Percentiles rank a stretch among this genome's conserved stretches.
These are phyloP conservation scores for Petrocephalus zakoni DNA, from an alignment of 2,113 vertebrate species.

Conservation along the genomic window DNA sequence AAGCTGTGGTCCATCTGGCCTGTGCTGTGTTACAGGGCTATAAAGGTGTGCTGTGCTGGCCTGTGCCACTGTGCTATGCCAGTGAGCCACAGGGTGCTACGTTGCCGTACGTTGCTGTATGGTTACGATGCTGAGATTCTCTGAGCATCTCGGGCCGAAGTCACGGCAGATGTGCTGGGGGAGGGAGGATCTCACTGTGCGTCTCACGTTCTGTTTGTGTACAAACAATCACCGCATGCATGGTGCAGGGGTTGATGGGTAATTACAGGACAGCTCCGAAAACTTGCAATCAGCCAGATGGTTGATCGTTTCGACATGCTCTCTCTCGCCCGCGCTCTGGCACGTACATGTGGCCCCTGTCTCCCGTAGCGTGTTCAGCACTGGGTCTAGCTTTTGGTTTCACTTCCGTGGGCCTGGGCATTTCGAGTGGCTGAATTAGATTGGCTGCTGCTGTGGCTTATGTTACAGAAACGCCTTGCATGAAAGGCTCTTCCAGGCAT, in stretches of 20 bases:
- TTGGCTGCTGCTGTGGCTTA: background rate
- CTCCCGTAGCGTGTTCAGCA: background rate
- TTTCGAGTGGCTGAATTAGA: background rate
- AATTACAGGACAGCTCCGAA: background rate
- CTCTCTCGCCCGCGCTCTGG: background rate
- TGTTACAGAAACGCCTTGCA: background rate
- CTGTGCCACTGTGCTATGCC: background rate
- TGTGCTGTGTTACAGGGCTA: background rate
- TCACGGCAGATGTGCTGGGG: background rate
- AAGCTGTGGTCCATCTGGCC: background rate
- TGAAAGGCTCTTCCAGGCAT: background rate
- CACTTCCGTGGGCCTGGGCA: background rate
- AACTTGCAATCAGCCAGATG: constrained; percentile 21
- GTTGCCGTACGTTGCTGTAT: background rate
- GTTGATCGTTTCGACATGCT: background rate
- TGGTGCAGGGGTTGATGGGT: background rate
- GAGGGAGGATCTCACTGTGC: background rate
- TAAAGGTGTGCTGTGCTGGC: background rate
- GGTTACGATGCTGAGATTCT: background rate
- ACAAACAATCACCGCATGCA: background rate
- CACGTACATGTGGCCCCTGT: background rate
- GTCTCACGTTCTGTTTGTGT: constrained; percentile 11
- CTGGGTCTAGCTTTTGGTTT: background rate
- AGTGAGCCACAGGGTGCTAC: background rate
- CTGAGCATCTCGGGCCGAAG: background rate